Evolutionary conservation across 1,140 invertebrate species (phyloP).

Genomic region (Lasaia peninsularis): DNA sequence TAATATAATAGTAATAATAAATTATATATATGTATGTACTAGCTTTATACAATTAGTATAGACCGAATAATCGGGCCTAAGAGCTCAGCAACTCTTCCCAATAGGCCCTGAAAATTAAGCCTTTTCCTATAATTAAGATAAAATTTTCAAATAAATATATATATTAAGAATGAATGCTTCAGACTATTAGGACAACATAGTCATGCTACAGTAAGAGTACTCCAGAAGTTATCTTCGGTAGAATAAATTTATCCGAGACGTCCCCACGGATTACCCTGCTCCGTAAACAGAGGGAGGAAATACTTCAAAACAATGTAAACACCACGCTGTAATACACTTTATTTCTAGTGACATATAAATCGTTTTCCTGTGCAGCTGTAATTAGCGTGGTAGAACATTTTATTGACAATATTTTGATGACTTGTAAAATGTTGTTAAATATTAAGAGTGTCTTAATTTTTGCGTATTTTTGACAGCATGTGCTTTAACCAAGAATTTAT

Average conservation of each 20-base stretch:
- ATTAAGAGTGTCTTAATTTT: slow-evolving; percentile 1
- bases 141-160: too few relatives aligned
- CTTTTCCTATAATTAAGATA: too few relatives aligned
- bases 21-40: too few relatives aligned
- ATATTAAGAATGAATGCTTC: too few relatives aligned
- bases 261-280: slow-evolving; percentile 41
- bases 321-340: neutral
- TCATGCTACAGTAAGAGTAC: too few relatives aligned
- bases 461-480: neutral
- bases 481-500: neutral
- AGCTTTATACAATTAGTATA: too few relatives aligned
- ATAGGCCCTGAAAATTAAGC: too few relatives aligned
- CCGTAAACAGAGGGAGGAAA: slow-evolving; percentile 53
- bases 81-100: too few relatives aligned
- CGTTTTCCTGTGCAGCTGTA: slow-evolving; percentile 27
- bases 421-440: slow-evolving; percentile 39
- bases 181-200: too few relatives aligned
- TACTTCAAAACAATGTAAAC: slow-evolving; percentile 34
- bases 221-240: neutral
- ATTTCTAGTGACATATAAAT: slow-evolving; percentile 11
- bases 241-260: slow-evolving; percentile 6
- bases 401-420: slow-evolving; percentile 60
- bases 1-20: too few relatives aligned
- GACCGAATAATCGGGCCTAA: too few relatives aligned
- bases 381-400: slow-evolving; percentile 33